These are phyloP conservation scores for Xenentodon cancila DNA, from an alignment of 2,797 vertebrate genomes.

Conservation along the genomic window DNA sequence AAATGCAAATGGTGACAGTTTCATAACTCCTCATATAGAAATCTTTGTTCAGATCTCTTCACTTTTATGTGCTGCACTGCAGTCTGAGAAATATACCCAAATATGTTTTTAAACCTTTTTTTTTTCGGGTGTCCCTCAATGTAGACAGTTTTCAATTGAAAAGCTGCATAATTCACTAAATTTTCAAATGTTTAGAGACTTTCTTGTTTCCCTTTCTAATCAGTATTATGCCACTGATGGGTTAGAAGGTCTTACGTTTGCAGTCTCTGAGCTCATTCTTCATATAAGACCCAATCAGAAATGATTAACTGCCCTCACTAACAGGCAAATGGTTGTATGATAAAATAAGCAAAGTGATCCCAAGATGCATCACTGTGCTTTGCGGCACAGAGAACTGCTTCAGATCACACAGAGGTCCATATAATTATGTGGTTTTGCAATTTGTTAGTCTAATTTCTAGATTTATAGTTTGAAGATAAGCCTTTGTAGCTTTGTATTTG, in stretches of 20 bases:
- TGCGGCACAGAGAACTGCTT: conserved; percentile 25
- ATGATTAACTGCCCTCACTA: conserved; percentile 55
- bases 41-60: conserved; percentile 41
- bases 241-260: conserved; percentile 32
- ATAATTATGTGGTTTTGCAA: conserved; percentile 24
- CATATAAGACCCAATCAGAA: conserved; percentile 52
- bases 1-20: conserved; percentile 61
- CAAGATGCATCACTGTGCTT: conserved; percentile 36
- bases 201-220: conserved; percentile 14
- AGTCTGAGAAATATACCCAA: conserved; percentile 1
- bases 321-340: conserved; percentile 45
- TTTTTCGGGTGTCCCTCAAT: neutral
- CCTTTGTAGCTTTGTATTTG: conserved; percentile 30
- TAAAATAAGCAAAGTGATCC: conserved; percentile 55
- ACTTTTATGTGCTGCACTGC: conserved; percentile 5
- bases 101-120: conserved; percentile 3
- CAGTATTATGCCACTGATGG: conserved; percentile 10
- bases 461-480: conserved; percentile 14
- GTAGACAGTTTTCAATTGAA: neutral
- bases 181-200: conserved; percentile 3
- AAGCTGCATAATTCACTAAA: neutral
- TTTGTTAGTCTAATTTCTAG: conserved; percentile 39
- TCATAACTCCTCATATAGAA: conserved; percentile 55
- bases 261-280: conserved; percentile 36
- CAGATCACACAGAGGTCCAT: conserved; percentile 20